These are phyloP conservation scores for Drosophila sp. DNA, from an alignment of 1,140 invertebrate genomes.

Conservation along the genomic window DNA sequence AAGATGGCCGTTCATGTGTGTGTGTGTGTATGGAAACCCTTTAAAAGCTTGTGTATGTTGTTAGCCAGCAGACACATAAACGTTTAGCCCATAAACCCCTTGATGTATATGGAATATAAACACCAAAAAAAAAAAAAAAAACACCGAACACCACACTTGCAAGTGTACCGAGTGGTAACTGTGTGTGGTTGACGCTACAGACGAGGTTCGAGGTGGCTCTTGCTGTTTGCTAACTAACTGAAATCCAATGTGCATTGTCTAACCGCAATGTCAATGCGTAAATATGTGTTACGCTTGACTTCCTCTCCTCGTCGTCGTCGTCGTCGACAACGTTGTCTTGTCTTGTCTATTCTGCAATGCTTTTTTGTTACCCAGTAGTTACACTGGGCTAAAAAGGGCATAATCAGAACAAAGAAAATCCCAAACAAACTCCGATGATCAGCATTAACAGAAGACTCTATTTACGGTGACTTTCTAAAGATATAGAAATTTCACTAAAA, in stretches of 20 bases:
- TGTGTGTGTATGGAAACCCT: slow-evolving; percentile 59
- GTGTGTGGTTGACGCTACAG: slow-evolving; percentile 20
- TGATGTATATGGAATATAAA: slow-evolving; percentile 81
- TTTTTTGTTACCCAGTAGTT: neutral
- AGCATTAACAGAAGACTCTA: neutral
- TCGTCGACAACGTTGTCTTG: slow-evolving; percentile 30
- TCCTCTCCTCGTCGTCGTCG: slow-evolving; percentile 22
- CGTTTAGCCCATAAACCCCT: slow-evolving; percentile 81
- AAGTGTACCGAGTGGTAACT: slow-evolving; percentile 60
- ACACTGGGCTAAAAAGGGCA: neutral
- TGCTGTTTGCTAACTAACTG: slow-evolving; percentile 66
- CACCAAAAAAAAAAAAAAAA: slow-evolving; percentile 17
- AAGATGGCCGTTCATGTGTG: slow-evolving; percentile 17
- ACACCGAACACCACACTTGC: slow-evolving; percentile 58
- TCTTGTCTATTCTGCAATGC: slow-evolving; percentile 12
- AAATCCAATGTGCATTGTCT: slow-evolving; percentile 67
- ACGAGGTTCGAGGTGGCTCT: slow-evolving; percentile 1
- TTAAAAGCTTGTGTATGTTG: slow-evolving; percentile 66
- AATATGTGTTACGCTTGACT: slow-evolving; percentile 80
- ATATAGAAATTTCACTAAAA: too few relatives aligned
- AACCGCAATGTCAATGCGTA: slow-evolving; percentile 74
- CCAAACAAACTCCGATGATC: too few relatives aligned
- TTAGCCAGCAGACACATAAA: slow-evolving; percentile 70
- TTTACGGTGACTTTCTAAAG: too few relatives aligned
- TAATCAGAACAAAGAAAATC: neutral